phyloP scores from a whole-genome alignment of 30 jellyfish, hydroid and myxozoan genomes.

The Nemopilema nomurai region DNA sequence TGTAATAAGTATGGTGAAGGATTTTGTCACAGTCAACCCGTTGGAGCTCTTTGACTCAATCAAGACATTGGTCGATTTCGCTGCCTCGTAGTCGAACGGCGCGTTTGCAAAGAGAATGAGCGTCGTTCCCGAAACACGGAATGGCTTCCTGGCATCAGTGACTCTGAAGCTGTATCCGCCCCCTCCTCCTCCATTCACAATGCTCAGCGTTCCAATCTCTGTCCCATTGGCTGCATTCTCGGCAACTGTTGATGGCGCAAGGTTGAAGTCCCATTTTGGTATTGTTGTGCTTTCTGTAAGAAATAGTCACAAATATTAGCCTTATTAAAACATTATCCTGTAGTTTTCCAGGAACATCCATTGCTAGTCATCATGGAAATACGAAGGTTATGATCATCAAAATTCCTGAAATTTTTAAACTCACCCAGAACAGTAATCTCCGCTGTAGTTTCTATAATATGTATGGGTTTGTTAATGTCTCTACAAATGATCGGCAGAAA shows the following conservation, averaged over 20 bases:
- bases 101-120: conserved; percentile 27
- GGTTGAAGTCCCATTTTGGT: conserved; percentile 39
- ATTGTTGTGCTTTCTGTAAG: conserved; percentile 5
- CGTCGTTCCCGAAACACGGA: conserved; percentile 35
- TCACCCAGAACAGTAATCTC: conserved; percentile 35
- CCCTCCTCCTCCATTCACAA: conserved; percentile 11
- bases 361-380: too few relatives aligned
- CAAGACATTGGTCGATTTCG: conserved; percentile 16
- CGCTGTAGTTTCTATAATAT: conserved; percentile 16
- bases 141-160: conserved; percentile 35
- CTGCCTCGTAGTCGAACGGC: conserved; percentile 51
- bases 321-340: not conserved
- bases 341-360: too few relatives aligned
- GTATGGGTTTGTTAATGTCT: conserved; percentile 40
- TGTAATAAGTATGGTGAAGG: conserved; percentile 18
- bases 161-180: conserved; percentile 20
- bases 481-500: conserved; percentile 56
- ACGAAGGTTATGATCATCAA: not conserved
- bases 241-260: conserved; percentile 40
- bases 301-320: too few relatives aligned
- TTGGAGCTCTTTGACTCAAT: conserved; percentile 23
- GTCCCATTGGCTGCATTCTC: conserved; percentile 64
- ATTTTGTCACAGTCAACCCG: conserved; percentile 2
- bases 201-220: conserved; percentile 17
- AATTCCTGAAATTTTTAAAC: not conserved